These are phyloP conservation scores for Myotis davidii DNA, from an alignment of 2,113 vertebrate species.

Conservation along the genomic window DNA sequence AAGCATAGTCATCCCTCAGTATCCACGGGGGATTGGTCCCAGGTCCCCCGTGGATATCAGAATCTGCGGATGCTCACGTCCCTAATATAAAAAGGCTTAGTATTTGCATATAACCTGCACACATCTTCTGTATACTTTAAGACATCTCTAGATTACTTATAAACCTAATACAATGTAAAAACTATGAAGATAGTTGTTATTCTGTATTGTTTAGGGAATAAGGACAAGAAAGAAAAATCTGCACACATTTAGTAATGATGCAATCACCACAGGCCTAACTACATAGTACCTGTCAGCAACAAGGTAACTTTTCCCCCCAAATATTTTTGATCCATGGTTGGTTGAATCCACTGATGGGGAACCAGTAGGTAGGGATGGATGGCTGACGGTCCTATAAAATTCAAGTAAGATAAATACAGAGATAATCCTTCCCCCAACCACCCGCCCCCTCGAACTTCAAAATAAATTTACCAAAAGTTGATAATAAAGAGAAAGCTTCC, in stretches of 20 bases:
- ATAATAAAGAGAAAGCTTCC: constrained; percentile 16
- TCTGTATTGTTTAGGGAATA: neutral
- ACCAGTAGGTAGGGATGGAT: neutral
- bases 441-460: neutral
- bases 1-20: neutral
- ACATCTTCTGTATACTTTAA: neutral
- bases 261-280: neutral
- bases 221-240: neutral
- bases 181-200: neutral
- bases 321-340: neutral
- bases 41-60: neutral
- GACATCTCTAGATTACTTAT: neutral
- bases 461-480: constrained; percentile 37
- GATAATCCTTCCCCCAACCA: neutral
- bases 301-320: too few relatives aligned
- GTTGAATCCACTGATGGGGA: neutral
- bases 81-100: too few relatives aligned
- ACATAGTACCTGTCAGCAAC: neutral
- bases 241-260: neutral
- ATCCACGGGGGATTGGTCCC: neutral
- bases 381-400: neutral
- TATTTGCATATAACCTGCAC: neutral
- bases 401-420: neutral
- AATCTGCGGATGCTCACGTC: neutral
- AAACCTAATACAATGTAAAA: neutral